Conservation (phyloP, 2,888 invertebrate genomes). For the Trachelus stipa region DNA sequence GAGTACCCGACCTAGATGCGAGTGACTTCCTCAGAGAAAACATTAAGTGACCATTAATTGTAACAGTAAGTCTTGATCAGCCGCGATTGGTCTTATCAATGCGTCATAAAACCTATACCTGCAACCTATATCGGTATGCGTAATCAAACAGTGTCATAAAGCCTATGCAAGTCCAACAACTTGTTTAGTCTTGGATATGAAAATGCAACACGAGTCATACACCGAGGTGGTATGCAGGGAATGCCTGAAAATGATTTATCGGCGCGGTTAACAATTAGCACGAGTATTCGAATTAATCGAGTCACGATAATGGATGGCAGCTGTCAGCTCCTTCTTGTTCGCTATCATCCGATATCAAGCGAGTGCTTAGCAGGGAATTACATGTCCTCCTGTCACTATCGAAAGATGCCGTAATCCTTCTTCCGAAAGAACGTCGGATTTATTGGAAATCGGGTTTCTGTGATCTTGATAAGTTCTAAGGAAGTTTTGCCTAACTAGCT, state of each 20-base stretch:
- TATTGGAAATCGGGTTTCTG: neutral
- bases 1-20: neutral
- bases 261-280: neutral
- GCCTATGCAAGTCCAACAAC: neutral
- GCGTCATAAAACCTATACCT: neutral
- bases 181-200: constrained; percentile 2
- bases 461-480: constrained; percentile 5
- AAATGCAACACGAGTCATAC: neutral
- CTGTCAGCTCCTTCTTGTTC: neutral
- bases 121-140: neutral
- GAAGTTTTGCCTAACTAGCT: constrained; percentile 26
- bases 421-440: neutral
- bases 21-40: neutral
- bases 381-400: neutral
- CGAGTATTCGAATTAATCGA: constrained; percentile 9
- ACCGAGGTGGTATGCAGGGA: neutral
- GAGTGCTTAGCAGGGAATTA: neutral
- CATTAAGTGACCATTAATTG: neutral
- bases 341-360: neutral
- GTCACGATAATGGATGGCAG: neutral
- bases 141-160: neutral
- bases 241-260: constrained; percentile 2
- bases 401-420: neutral
- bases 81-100: neutral
- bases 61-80: neutral